Base-by-base conservation (phyloP, 2,888 invertebrate species). In the Psococerastis gibbosa region DNA sequence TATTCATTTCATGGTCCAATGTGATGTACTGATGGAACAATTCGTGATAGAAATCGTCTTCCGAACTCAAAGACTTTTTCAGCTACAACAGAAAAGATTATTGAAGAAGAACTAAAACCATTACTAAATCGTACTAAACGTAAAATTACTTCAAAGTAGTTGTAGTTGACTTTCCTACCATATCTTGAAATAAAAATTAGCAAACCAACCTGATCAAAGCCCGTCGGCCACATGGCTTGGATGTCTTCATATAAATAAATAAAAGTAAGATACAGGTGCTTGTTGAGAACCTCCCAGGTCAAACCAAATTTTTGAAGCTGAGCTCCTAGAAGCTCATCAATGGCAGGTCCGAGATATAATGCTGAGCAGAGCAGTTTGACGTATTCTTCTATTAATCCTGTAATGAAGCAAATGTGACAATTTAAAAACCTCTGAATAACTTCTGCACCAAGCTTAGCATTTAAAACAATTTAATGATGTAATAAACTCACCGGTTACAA, bases 241-340 rank as follows among this genome's bases (percentile, higher is more conserved):
- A 73, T 64, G 42, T 67, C 57, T 35, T 68, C 66, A 56, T 73
- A 71, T 33, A 66, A 54, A 52, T 61, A 67, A 27, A 66, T 62
- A 48, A 64, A 60, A 42, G 62, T 62, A 49, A 76, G 74, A 59
- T 75, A 77, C 49, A 78, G 64, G 53, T 71, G 71, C 53, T 75
- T 73, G 59, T 75, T 75, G 48, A 76, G 69, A 52, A 72, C 64
- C 52, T 72, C 70, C 76, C 77, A 78, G 4, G 71, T 71, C 38
- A 77, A 63, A 52, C 70, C 68, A 53, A 75, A 75, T 52, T 68
- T 68, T 49, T 68, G 67, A 49, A 75, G 60, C 54, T 74, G 69
- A 48, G 70, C 66, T 45, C 63, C 61, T 56, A 75, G 73, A 54
- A 77, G 59, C 46, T 72, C 70, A 48, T 66, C 63, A 44, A 77